Base-by-base conservation (phyloP, 92 coral and sea anemone genomes). In the Montipora capitata region DNA sequence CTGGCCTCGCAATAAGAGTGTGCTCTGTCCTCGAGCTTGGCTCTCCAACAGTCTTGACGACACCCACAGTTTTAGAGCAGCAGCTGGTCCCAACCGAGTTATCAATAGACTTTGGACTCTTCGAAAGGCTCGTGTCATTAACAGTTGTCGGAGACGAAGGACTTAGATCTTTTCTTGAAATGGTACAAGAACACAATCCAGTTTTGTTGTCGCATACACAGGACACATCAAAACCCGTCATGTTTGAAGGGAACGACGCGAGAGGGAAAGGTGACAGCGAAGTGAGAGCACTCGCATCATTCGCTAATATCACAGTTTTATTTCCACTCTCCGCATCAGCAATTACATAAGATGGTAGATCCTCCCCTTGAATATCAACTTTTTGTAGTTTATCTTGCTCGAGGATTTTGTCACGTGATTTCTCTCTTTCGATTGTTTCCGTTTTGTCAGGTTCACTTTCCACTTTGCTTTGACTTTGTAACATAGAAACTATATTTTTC, bases 161-260 rank as follows among this genome's bases (percentile, higher is more conserved):
- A 38, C 57, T 9, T 10, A 77, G 0, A 7, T 64, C 83, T 4
- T 64, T 77, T 52, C 51, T 85, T n/a, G 77, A 59, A n/a, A 85
- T 77, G 9, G 89, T 85, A 15, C 89, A 85, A 68, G 83, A 85
- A 35, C 89, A 85, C 13, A 76, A 52, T 3, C 89, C 89, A 14
- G 82, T 76, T 2, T 6, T 16, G 20, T 75, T 52, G 27, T 85
- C 82, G n/a, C 89, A 85, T 0, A 64, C 56, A 39, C 89, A 85
- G 17, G 89, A 85, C 8, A 85, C 89, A n/a, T 76, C 66, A 7
- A 63, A 85, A 40, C 82, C 82, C 2, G 89, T 85, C 83, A 77
- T 48, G 59, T 72, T 54, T 13, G 87, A 16, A 27, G 45, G 12
- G 11, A 49, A 49, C 44, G 81, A 35, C n/a, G 20, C 7, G 49